Evolutionary conservation across 2,888 invertebrate species (phyloP).

Genomic region (Leptinotarsa peninsularis): DNA sequence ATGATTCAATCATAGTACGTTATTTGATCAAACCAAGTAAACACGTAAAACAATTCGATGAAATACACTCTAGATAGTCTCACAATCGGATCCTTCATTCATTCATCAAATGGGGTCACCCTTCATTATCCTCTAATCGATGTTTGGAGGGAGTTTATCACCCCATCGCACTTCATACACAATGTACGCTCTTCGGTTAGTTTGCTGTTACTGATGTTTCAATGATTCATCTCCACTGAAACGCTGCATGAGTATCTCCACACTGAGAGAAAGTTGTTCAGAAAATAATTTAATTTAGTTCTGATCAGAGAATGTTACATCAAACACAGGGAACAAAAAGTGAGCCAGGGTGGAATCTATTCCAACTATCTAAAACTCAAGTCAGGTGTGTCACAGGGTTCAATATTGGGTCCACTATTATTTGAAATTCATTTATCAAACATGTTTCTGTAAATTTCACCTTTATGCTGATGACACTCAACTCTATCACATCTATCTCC

Average conservation of each 20-base stretch:
- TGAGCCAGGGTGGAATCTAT: no score
- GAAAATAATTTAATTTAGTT: background rate
- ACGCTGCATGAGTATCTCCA: background rate
- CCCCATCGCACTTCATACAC: constrained; percentile 4
- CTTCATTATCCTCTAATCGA: constrained; percentile 10
- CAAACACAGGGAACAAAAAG: no score
- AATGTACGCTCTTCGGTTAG: constrained; percentile 2
- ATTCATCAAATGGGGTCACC: constrained; percentile 13
- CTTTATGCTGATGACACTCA: no score
- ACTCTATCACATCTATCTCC: no score
- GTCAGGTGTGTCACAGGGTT: no score
- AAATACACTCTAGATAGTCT: background rate
- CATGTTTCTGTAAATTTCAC: no score
- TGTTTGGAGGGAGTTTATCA: constrained; percentile 6
- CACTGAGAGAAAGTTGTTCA: background rate
- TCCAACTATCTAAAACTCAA: no score
- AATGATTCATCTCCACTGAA: background rate
- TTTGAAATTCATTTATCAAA: no score
- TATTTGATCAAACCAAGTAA: background rate
- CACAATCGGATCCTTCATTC: constrained; percentile 3
- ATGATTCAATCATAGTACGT: background rate
- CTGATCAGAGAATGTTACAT: no score
- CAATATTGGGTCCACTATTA: no score
- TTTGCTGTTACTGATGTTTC: background rate
- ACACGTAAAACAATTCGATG: background rate